Base-by-base conservation (phyloP, 53 echinoderm and acorn worm species). In the Echinarachnius parma region DNA sequence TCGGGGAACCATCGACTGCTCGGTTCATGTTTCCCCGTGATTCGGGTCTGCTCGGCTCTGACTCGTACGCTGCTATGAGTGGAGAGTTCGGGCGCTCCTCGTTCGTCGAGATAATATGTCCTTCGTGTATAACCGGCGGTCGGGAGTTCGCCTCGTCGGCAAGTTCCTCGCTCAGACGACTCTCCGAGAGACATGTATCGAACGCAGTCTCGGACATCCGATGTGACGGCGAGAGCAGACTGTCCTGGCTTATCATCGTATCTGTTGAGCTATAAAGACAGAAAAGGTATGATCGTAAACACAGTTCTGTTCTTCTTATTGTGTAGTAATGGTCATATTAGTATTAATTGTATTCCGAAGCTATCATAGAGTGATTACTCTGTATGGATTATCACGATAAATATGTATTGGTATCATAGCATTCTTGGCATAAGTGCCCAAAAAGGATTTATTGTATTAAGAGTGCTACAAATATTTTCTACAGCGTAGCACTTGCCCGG, bases 261-360 rank as follows among this genome's bases (percentile, higher is more conserved):
- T 87, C 92, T 21, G 92, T 91, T 7, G 92, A 91, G 63, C 92
- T 91, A 66, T 10, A 74, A 48, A n/a, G n/a, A n/a, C n/a, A n/a
- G n/a, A n/a, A n/a, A n/a, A n/a, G n/a, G n/a, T n/a, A n/a, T n/a
- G n/a, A n/a, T n/a, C n/a, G n/a, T n/a, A n/a, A n/a, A n/a, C n/a
- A n/a, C n/a, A n/a, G n/a, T n/a, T n/a, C n/a, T n/a, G n/a, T n/a
- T n/a, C n/a, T n/a, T n/a, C n/a, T n/a, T n/a, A n/a, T n/a, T n/a
- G n/a, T n/a, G n/a, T n/a, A n/a, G n/a, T n/a, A n/a, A n/a, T n/a
- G n/a, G n/a, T n/a, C n/a, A n/a, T n/a, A n/a, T n/a, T n/a, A n/a
- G n/a, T n/a, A n/a, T n/a, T n/a, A n/a, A n/a, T n/a, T n/a, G n/a
- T n/a, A n/a, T n/a, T n/a, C n/a, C n/a, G n/a, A n/a, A n/a, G n/a